Percentiles rank a stretch among this genome's conserved stretches.
Evolutionary conservation across 1,140 invertebrate species (phyloP).

Genomic region (Drosophila navojoa): DNA sequence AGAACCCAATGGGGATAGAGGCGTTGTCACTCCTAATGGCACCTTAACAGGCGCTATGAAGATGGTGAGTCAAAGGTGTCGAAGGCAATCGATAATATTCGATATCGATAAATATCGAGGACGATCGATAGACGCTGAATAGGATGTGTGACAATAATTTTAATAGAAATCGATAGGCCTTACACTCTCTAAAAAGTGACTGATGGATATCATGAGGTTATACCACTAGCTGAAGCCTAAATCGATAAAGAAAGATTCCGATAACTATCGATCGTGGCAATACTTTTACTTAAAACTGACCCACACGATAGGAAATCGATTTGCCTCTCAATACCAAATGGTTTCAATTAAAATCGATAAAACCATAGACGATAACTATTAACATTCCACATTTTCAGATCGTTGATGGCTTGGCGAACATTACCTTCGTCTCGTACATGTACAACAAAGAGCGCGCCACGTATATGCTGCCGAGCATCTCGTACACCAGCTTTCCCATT

Average conservation of each 20-base stretch:
- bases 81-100: not conserved
- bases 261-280: no score
- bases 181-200: no score
- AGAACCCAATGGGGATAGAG: constrained; percentile 48
- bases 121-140: no score
- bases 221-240: no score
- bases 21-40: constrained; percentile 57
- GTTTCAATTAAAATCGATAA: not conserved
- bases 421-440: constrained; percentile 67
- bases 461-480: constrained; percentile 60
- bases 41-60: constrained; percentile 64
- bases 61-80: constrained; percentile 43
- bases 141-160: not conserved
- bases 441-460: constrained; percentile 56
- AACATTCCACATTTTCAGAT: constrained; percentile 40
- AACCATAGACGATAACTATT: not conserved
- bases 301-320: no score
- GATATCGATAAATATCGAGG: no score
- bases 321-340: no score
- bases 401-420: constrained; percentile 57
- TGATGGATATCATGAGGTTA: no score
- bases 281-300: no score
- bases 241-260: no score
- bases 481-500: constrained; percentile 66
- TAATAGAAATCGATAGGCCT: no score